phyloP scores from a whole-genome alignment of 2,113 vertebrate species.

The Trematomus loennbergii region DNA sequence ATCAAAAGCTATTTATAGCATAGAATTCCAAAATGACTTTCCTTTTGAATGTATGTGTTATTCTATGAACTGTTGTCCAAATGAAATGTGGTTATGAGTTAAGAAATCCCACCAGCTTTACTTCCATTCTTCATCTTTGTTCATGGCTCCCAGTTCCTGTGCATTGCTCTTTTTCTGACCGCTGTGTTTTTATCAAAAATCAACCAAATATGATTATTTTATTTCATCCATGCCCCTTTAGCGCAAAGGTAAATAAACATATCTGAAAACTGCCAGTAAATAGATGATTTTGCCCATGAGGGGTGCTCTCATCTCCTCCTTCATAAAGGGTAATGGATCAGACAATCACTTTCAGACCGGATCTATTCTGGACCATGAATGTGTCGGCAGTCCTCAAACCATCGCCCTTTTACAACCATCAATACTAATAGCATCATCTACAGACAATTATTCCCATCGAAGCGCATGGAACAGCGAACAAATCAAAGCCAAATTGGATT shows the following conservation, averaged over 20 bases:
- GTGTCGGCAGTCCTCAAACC: constrained; percentile 84
- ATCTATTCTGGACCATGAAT: constrained; percentile 81
- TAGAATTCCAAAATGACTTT: too few relatives aligned
- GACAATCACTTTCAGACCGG: constrained; percentile 79
- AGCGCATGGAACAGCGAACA: constrained; percentile 82
- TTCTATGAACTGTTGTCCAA: not conserved
- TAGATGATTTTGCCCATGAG: constrained; percentile 66
- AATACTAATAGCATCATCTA: constrained; percentile 86
- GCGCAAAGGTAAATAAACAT: constrained; percentile 54
- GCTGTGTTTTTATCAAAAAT: constrained; percentile 20
- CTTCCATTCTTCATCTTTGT: not conserved
- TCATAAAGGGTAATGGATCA: constrained; percentile 83
- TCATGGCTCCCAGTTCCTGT: not conserved
- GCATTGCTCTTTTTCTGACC: constrained; percentile 1
- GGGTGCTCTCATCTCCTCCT: constrained; percentile 64
- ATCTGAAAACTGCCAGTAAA: constrained; percentile 45
- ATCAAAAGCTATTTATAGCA: too few relatives aligned
- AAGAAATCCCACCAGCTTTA: not conserved
- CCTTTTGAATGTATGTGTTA: too few relatives aligned
- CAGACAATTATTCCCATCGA: constrained; percentile 85
- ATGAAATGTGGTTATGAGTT: not conserved
- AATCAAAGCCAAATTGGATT: constrained; percentile 86
- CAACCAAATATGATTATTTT: constrained; percentile 31
- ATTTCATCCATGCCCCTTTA: constrained; percentile 16
- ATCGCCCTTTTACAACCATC: constrained; percentile 82